Percentiles rank a stretch among this genome's conserved stretches.
Conservation (phyloP, 2,888 invertebrate genomes). For the Mylabris sibirica region DNA sequence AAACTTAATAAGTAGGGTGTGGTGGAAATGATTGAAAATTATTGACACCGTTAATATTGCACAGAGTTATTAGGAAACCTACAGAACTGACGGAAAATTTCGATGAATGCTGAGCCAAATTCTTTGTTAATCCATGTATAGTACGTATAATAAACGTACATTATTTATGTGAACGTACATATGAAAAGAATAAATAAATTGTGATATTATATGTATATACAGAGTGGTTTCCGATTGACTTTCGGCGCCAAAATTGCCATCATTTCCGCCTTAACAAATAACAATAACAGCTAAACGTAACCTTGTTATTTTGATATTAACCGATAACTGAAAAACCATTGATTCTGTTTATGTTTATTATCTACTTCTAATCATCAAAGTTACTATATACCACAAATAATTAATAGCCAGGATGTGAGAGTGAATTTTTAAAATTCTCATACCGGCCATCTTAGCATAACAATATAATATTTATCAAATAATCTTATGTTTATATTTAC, state of each 20-base stretch:
- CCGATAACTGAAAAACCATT: slow-evolving; percentile 62
- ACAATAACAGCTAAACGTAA: slow-evolving; percentile 62
- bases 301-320: slow-evolving; percentile 52
- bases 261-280: slow-evolving; percentile 57
- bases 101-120: neutral
- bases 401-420: slow-evolving; percentile 52
- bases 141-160: neutral
- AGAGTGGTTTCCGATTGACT: neutral
- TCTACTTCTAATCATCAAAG: slow-evolving; percentile 63
- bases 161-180: neutral
- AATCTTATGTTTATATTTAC: slow-evolving; percentile 62
- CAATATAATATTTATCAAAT: slow-evolving; percentile 64
- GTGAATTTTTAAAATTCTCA: slow-evolving; percentile 40
- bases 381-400: slow-evolving; percentile 65
- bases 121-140: neutral
- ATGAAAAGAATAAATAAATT: neutral
- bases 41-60: slow-evolving; percentile 45
- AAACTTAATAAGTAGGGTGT: slow-evolving; percentile 57
- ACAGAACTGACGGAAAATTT: slow-evolving; percentile 19
- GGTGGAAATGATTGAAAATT: slow-evolving; percentile 35
- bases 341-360: slow-evolving; percentile 62
- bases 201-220: neutral
- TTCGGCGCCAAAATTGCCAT: slow-evolving; percentile 30
- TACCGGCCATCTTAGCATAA: slow-evolving; percentile 61
- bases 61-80: slow-evolving; percentile 48